phyloP scores from a whole-genome alignment of 1,140 invertebrate genomes.

The Drosophila simulans region DNA sequence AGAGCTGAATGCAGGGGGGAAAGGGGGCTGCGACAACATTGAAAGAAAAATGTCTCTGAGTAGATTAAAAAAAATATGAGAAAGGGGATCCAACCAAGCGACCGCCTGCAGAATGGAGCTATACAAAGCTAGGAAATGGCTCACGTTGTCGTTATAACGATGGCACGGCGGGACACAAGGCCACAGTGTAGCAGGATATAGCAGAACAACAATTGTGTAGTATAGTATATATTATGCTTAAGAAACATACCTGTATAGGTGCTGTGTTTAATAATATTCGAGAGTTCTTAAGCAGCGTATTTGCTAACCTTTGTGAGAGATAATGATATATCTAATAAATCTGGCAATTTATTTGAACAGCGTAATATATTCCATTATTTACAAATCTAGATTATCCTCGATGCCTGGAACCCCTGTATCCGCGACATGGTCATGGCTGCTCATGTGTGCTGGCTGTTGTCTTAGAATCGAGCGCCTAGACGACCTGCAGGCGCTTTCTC shows the following conservation, averaged over 20 bases:
- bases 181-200: slow-evolving; percentile 15
- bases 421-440: slow-evolving; percentile 48
- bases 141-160: slow-evolving; percentile 73
- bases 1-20: slow-evolving; percentile 25
- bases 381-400: background rate
- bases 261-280: no score
- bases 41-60: slow-evolving; percentile 76
- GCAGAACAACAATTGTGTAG: no score
- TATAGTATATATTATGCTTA: no score
- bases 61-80: slow-evolving; percentile 69
- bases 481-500: slow-evolving; percentile 45
- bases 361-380: background rate
- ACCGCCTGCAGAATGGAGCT: slow-evolving; percentile 58
- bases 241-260: no score
- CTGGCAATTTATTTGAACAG: background rate
- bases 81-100: slow-evolving; percentile 31
- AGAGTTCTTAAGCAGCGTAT: no score
- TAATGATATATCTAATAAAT: background rate
- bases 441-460: slow-evolving; percentile 40
- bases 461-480: slow-evolving; percentile 45
- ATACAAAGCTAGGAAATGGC: slow-evolving; percentile 72
- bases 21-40: slow-evolving; percentile 28
- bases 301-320: no score
- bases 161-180: slow-evolving; percentile 44
- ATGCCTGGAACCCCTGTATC: slow-evolving; percentile 9